Base-by-base conservation (phyloP, 2,888 invertebrate genomes). In the Heliothis peltigera region DNA sequence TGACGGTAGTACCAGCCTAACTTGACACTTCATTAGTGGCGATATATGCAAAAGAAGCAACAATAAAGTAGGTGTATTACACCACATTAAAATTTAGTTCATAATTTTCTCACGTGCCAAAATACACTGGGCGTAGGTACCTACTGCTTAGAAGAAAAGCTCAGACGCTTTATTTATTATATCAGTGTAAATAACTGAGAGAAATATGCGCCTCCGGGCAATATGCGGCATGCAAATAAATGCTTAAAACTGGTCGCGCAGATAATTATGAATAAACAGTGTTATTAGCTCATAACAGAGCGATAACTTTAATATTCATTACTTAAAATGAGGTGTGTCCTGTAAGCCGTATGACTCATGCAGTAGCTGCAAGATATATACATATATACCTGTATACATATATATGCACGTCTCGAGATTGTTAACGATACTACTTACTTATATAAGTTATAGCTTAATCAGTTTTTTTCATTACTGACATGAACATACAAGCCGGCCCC, bases 231-330 rank as follows among this genome's bases (percentile, higher is more conserved):
- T 79, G 81, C 72, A 79, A 82, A 86, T 79, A 67, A 70, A 77
- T 73, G 62, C 66, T 75, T 52, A 65, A 75, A 72, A 81, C 82
- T 57, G 68, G 78, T 70, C 58, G 57, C 69, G 64, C 57, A 55
- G 70, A 82, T 82, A 79, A 80, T 78, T 78, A 73, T 69, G 71
- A 65, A 80, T 84, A 81, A 83, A 79, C 68, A 74, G 66, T 75
- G 70, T 75, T 78, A 82, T 83, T 80, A 77, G 69, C 64, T 77
- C 62, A 71, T 79, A 74, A 74, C 74, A 68, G 65, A 72, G 52
- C 63, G 58, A 75, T 81, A 68, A 81, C 75, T 78, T 81, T 69
- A 69, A 69, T 78, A 79, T 75, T 70, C 55, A 81, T 81, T 81
- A 64, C 63, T 64, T 51, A 67, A 64, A 76, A 59, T 70, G 58